Evolutionary conservation across 2,888 invertebrate species (phyloP), one percentile per base, ranked within the genome.

Genomic region (Epinotia demarniana): DNA sequence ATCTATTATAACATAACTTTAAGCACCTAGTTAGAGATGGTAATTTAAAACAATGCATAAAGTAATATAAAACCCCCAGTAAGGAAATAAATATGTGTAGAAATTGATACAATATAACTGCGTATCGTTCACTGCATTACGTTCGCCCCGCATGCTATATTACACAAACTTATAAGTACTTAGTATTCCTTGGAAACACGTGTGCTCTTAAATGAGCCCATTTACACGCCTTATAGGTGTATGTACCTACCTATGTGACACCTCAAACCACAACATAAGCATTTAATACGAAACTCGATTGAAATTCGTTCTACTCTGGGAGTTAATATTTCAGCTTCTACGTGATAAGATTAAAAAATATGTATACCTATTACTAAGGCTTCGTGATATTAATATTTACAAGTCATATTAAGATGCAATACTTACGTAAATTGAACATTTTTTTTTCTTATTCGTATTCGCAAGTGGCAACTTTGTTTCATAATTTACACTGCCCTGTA

Each of bases 391-490:
- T 6, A 8, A 39, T 39, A 39, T n/a, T n/a, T 27, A 27, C 23
- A 27, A 3, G 3, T 27, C 3, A 27, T 27, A 27, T 27, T 27
- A 27, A 27, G 23, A 27, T 27, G 23, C 23, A 27, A 27, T 27
- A 27, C 23, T 27, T 27, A 46, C 12, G 13, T 12, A 46, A 12
- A 46, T 13, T 13, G 2, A 46, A 53, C n/a, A n/a, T n/a, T 8
- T 27, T 3, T 27, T 27, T 27, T 27, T 55, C 53, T 61, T 60
- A 66, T 66, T 68, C 27, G 53, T 43, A 73, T 55, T 53, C 61
- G 5, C 19, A 23, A n/a, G 43, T 43, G 39, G 53, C 68, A 60
- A 68, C 73, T 67, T 67, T 73, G 73, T 73, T 73, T 67, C 66
- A 73, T 62, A 73, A 67, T 61, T 55, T 62, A 73, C 67, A 27